Percentiles rank a stretch among this genome's conserved stretches.
These are phyloP conservation scores for Drosophila ustulata DNA, from an alignment of 2,888 invertebrate genomes.

Conservation along the genomic window DNA sequence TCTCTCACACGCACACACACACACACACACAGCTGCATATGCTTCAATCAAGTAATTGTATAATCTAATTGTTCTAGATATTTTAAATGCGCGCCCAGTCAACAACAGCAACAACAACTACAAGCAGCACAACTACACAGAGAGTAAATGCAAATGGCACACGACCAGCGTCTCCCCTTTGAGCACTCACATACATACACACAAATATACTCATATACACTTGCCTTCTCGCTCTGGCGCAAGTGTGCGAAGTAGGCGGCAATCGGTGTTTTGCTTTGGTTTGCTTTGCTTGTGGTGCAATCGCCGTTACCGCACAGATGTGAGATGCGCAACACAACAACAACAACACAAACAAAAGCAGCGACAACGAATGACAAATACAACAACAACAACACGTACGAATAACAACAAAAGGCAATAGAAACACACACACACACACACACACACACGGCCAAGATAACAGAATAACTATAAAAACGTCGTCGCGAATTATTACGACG, in stretches of 20 bases:
- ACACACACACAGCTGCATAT: not conserved
- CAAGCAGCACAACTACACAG: not conserved
- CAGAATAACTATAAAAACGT: conserved; percentile 75
- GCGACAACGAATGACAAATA: conserved; percentile 20
- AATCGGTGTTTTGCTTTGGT: conserved; percentile 27
- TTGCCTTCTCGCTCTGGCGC: not conserved
- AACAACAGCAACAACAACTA: not conserved
- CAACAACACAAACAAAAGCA: conserved; percentile 16
- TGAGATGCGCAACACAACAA: conserved; percentile 65
- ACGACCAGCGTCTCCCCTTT: conserved; percentile 1
- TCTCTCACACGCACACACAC: not conserved
- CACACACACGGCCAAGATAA: conserved; percentile 55
- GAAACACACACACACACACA: conserved; percentile 19
- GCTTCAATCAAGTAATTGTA: conserved; percentile 59
- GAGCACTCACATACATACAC: not conserved
- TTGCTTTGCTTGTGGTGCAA: conserved; percentile 52
- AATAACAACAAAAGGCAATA: conserved; percentile 27
- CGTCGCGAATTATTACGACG: conserved; percentile 75
- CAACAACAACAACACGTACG: conserved; percentile 15
- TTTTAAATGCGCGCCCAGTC: conserved; percentile 54
- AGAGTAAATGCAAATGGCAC: not conserved
- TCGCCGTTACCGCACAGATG: conserved; percentile 72
- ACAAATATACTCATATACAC: conserved; percentile 32
- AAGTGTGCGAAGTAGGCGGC: conserved; percentile 37
- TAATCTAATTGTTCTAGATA: conserved; percentile 76